phyloP scores from a whole-genome alignment of 2,113 vertebrate species.

The rat (Rattus norvegicus) region DNA sequence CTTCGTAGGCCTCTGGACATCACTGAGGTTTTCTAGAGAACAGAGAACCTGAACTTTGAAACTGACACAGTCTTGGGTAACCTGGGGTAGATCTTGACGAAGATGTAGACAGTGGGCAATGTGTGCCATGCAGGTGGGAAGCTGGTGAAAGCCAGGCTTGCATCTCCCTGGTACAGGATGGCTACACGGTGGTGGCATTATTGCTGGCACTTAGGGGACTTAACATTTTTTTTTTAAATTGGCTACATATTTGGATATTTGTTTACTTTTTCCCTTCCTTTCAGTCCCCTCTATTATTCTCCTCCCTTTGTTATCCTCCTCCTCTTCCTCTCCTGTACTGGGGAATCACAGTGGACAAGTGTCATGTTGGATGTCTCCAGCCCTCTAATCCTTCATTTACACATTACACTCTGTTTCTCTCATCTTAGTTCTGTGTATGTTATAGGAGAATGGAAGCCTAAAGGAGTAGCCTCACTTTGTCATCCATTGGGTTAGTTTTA shows the following conservation, averaged over 20 bases:
- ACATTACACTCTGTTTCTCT: background rate
- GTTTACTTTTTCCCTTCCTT: background rate
- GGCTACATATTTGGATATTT: background rate
- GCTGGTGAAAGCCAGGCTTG: background rate
- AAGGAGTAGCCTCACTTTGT: background rate
- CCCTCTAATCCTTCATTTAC: background rate
- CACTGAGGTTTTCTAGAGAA: background rate
- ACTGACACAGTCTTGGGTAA: conserved; percentile 10
- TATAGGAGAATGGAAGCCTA: background rate
- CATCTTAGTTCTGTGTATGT: background rate
- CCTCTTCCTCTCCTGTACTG: background rate
- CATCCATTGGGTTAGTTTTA: background rate
- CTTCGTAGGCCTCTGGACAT: background rate
- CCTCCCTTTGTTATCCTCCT: background rate
- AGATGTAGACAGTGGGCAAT: background rate
- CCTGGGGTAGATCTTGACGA: background rate
- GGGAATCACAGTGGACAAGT: background rate
- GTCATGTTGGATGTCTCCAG: background rate
- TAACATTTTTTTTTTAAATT: background rate
- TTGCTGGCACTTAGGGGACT: background rate
- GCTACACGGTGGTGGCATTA: accelerated
- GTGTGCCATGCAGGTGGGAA: background rate
- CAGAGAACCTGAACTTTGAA: background rate
- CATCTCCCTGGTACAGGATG: background rate
- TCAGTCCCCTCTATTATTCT: background rate